Conservation (phyloP, 2,888 invertebrate genomes). For the Lithophane ornitopus region DNA sequence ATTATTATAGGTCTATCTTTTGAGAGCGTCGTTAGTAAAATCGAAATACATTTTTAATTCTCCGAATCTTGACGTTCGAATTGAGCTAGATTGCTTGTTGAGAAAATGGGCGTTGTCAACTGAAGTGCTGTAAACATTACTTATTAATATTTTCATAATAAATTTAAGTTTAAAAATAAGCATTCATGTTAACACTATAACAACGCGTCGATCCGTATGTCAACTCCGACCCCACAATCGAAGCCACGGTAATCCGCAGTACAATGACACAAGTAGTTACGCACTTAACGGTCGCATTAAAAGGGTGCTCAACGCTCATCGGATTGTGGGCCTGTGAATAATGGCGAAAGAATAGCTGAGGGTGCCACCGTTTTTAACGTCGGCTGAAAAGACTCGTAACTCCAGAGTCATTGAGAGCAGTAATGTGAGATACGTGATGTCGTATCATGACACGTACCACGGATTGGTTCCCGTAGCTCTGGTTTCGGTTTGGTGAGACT, state of each 20-base stretch:
- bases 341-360: slow-evolving; percentile 82
- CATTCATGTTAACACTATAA: slow-evolving; percentile 4
- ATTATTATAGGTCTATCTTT: slow-evolving; percentile 72
- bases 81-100: slow-evolving; percentile 47
- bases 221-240: slow-evolving; percentile 54
- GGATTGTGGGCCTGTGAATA: slow-evolving; percentile 82
- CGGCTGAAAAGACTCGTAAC: slow-evolving; percentile 83
- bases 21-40: slow-evolving; percentile 70
- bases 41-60: slow-evolving; percentile 72
- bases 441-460: slow-evolving; percentile 70
- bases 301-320: slow-evolving; percentile 81
- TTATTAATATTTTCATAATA: slow-evolving; percentile 13
- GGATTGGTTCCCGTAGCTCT: slow-evolving; percentile 69
- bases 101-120: slow-evolving; percentile 41
- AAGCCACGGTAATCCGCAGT: slow-evolving; percentile 74
- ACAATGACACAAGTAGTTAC: slow-evolving; percentile 80
- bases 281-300: slow-evolving; percentile 80
- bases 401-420: slow-evolving; percentile 79
- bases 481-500: slow-evolving; percentile 70
- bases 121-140: slow-evolving; percentile 35
- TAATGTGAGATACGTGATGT: slow-evolving; percentile 76
- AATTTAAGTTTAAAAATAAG: background rate
- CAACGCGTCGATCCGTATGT: background rate
- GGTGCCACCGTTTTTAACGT: slow-evolving; percentile 79
- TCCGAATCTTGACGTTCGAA: slow-evolving; percentile 41